These are phyloP conservation scores for Ypsolopha sequella DNA, from an alignment of 2,888 invertebrate genomes.

Conservation along the genomic window DNA sequence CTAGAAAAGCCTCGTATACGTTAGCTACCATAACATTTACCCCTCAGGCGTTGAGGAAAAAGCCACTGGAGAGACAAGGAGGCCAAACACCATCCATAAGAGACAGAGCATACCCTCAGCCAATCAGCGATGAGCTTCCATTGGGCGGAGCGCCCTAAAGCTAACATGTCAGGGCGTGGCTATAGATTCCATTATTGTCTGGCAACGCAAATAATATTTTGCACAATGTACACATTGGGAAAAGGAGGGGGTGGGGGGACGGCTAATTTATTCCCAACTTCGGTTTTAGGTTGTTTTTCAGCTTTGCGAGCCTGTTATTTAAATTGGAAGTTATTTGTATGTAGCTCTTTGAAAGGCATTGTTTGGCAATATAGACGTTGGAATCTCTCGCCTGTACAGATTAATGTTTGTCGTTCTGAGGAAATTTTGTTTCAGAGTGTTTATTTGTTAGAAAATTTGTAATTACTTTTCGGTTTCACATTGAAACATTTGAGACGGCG, in stretches of 20 bases:
- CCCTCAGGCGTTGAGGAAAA: conserved; percentile 66
- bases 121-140: conserved; percentile 32
- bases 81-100: conserved; percentile 15
- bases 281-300: conserved; percentile 70
- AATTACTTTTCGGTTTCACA: neutral
- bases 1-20: conserved; percentile 67
- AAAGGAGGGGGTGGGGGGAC: conserved; percentile 36
- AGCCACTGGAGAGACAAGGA: conserved; percentile 48
- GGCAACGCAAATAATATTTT: conserved; percentile 81
- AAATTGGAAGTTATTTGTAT: conserved; percentile 68
- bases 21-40: conserved; percentile 70
- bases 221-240: conserved; percentile 78
- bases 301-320: conserved; percentile 70
- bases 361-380: conserved; percentile 20
- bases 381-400: conserved; percentile 23
- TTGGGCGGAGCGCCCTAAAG: conserved; percentile 57
- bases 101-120: conserved; percentile 26
- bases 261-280: conserved; percentile 71
- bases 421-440: conserved; percentile 38
- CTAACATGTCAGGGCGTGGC: conserved; percentile 71
- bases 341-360: conserved; percentile 50
- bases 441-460: neutral
- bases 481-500: too few relatives aligned
- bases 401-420: conserved; percentile 22
- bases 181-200: conserved; percentile 70